Evolutionary conservation across 2,888 invertebrate genomes (phyloP).

Genomic region (Stenolophus ochropezus): DNA sequence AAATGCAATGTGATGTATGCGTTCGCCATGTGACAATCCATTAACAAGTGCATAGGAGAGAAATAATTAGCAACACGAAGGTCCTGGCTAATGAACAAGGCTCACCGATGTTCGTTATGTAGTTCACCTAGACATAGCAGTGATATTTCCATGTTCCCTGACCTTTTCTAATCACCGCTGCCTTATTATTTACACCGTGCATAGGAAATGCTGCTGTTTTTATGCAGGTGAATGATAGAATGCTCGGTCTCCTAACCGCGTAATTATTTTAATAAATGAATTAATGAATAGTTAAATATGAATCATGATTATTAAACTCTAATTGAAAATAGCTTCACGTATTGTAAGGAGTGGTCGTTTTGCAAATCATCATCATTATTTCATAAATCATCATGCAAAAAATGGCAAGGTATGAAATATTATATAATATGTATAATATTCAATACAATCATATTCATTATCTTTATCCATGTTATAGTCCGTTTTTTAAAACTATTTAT

Average conservation of each 20-base stretch:
- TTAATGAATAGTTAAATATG: constrained; percentile 6
- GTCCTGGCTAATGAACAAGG: constrained; percentile 25
- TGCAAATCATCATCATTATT: not conserved
- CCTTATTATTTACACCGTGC: constrained; percentile 35
- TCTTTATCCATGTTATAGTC: too few relatives aligned
- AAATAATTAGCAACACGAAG: constrained; percentile 15
- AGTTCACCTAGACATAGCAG: constrained; percentile 44
- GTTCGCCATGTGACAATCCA: not conserved
- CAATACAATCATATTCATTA: too few relatives aligned
- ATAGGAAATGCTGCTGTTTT: constrained; percentile 5
- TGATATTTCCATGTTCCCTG: constrained; percentile 36
- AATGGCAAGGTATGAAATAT: too few relatives aligned
- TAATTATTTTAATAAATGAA: constrained; percentile 41
- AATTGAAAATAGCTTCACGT: not conserved
- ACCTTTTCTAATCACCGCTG: constrained; percentile 30
- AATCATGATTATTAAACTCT: not conserved
- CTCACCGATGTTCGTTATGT: constrained; percentile 12
- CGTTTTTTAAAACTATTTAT: too few relatives aligned
- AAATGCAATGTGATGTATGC: too few relatives aligned
- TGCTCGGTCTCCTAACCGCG: not conserved
- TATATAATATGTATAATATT: too few relatives aligned
- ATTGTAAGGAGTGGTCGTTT: not conserved
- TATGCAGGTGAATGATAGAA: constrained; percentile 27
- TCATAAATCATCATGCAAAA: too few relatives aligned
- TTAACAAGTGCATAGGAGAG: not conserved